Evolutionary conservation across 2,113 vertebrate species (phyloP), one percentile per base, ranked within the genome.

Genomic region (Apteryx owenii): DNA sequence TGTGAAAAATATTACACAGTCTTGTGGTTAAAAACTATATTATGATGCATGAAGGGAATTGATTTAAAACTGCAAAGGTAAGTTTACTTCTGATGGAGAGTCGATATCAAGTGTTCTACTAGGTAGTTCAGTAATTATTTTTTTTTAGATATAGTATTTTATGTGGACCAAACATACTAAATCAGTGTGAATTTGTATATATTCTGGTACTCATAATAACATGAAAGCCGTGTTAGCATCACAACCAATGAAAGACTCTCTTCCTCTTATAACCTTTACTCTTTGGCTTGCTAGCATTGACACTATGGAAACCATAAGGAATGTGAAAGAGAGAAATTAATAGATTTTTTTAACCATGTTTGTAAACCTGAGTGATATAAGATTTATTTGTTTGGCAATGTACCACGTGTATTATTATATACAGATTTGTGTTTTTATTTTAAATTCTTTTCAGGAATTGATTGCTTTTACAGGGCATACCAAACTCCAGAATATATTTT

Each of bases 301-400:
- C 81, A 38, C 81, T 90, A 83, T 65, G 62, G 69, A 95, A 96
- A 72, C 77, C 89, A 78, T 56, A 85, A 29, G 18, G 62, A 71
- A 51, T 66, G 61, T 48, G 21, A 82, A 88, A 95, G 46, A 96
- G 68, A 92, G 13, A 73, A 73, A 84, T 93, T 71, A 90, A 76
- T 89, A 53, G 10, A 7, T 92, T 88, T 79, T 93, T 97, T 92
- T 64, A 44, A 77, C 81, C 38, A 88, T 85, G 42, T 95, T 97
- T 96, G 90, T 96, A 93, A 90, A 44, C 61, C 76, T 95, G 92
- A 94, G 79, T 94, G 86, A n/a, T 95, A 70, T 53, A 91, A 91
- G 78, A 93, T 97, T 88, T 95, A 87, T 94, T 97, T 97, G 53
- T 72, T 96, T 96, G 88, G 66, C 71, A 95, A 38, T 90, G 46